Base-by-base conservation (phyloP, 2,888 invertebrate genomes). In the Lycocerus yunnanus region DNA sequence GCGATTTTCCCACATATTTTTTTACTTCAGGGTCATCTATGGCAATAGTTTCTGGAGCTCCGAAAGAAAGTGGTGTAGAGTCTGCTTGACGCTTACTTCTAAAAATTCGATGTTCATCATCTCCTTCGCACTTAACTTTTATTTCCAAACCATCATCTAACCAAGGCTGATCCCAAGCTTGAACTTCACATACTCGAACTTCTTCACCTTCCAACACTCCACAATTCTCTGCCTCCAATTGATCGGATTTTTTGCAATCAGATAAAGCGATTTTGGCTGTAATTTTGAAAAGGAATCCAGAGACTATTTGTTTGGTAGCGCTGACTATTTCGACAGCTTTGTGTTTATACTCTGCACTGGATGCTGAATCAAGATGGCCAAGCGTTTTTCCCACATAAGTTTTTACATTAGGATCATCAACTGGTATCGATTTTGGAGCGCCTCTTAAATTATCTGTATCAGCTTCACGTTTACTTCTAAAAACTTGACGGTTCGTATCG, bases 141-240 rank as follows among this genome's bases (percentile, higher is more conserved):
- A 88, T 82, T 83, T 88, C 85, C 74, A 84, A 85, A 1, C 86
- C 86, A 63, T 88, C 87, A 66, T 84, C 71, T 27, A 90, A 77
- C 92, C 92, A 92, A 2, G 90, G 88, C 80, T 88, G 88, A 68
- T 90, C 89, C 91, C 91, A 92, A 24, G 91, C 86, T 63, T 84
- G 78, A 20, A 91, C 81, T 20, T 86, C 78, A 80, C 92, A 92
- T 2, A 81, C 75, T n/a, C 82, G 80, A 43, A 81, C 78, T 16
- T 82, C 81, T 0, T 84, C 78, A 18, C 84, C 80, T 58, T 84
- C 73, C 58, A 82, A 79, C 13, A 82, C 72, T 11, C 77, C 76
- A 43, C 81, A 80, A 2, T 79, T 78, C 15, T 81, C 80, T 13
- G 81, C 72, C 72, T 84, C 81, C 24, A 80, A 80, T 43, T 82